Evolutionary conservation across 2,113 vertebrate genomes (phyloP), one percentile per base, ranked within the genome.

Genomic region (Acanthisitta chloris): DNA sequence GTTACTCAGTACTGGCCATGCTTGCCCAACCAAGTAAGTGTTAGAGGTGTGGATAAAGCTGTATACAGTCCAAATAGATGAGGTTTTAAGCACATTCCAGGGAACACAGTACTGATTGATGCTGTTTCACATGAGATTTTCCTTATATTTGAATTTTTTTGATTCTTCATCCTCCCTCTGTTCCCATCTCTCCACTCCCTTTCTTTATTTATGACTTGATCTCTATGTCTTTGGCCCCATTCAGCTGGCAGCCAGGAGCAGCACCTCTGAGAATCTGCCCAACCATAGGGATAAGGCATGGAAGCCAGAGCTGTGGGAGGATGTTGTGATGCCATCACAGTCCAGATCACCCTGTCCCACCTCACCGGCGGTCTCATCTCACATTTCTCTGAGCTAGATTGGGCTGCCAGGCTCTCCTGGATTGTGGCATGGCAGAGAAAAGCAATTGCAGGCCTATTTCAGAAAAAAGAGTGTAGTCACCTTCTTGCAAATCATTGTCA

Each of bases 201-300:
- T 43, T 36, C 36, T 36, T 81, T 90, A 36, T 92, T 45, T 79
- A 17, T 72, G 76, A 26, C 10, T 61, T 93, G 34, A 33, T 76
- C 61, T 69, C 29, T 2, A 0, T 72, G 38, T 16, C 48, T 33
- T 86, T 78, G 46, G 11, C 9, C 4, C 7, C 1, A 0, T 70
- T 70, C 2, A 8, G 31, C 58, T 76, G 51, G 48, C 40, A 51
- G 62, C 45, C 36, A 52, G 62, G 9, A 78, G 26, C 43, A 55
- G 31, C 65, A 18, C n/a, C 55, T 81, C 62, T 25, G 13, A 34
- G 48, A 94, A 48, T 38, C 57, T 81, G 51, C 38, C 4, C 14
- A 23, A 21, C 11, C 2, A 2, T 21, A 6, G 4, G 45, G 19
- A 31, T 2, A 17, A 61, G 36, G 9, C 0, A 0, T 42, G 36